Evolutionary conservation across 2,888 invertebrate genomes (phyloP).

Genomic region (Drosophila paucipuncta): DNA sequence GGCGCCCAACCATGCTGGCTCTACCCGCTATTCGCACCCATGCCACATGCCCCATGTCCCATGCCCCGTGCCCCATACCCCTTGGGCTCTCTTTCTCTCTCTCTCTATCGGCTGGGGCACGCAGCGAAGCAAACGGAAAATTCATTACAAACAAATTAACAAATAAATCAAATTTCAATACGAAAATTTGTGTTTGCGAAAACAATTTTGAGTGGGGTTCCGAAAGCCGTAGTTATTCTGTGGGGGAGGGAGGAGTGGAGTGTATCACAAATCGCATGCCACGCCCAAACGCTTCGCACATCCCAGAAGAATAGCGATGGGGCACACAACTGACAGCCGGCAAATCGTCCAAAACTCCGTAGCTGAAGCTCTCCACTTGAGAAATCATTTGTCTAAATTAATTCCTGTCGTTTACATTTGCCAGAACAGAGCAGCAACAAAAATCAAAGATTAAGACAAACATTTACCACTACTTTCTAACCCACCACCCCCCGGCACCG

Average conservation of each 20-base stretch:
- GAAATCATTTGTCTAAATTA: slow-evolving; percentile 86
- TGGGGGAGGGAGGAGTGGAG: neutral
- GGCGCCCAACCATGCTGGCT: slow-evolving; percentile 34
- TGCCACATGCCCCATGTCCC: slow-evolving; percentile 2
- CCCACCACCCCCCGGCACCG: slow-evolving; percentile 43
- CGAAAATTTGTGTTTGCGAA: slow-evolving; percentile 83
- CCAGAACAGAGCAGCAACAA: slow-evolving; percentile 63
- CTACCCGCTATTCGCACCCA: slow-evolving; percentile 20
- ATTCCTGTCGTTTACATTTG: slow-evolving; percentile 86
- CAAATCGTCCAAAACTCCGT: slow-evolving; percentile 71
- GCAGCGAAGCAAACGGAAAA: slow-evolving; percentile 77
- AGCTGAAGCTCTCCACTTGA: slow-evolving; percentile 73
- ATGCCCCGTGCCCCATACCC: slow-evolving; percentile 20
- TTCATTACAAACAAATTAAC: slow-evolving; percentile 85
- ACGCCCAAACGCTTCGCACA: slow-evolving; percentile 69
- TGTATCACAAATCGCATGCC: slow-evolving; percentile 59
- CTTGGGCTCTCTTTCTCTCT: slow-evolving; percentile 1
- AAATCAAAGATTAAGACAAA: slow-evolving; percentile 86
- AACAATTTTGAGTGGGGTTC: slow-evolving; percentile 81
- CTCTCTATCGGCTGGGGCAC: slow-evolving; percentile 22
- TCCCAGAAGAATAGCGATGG: slow-evolving; percentile 29
- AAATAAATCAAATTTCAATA: slow-evolving; percentile 86
- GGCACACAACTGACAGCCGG: slow-evolving; percentile 74
- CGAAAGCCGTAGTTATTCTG: slow-evolving; percentile 5
- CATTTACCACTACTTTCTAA: slow-evolving; percentile 76